Evolutionary conservation across 2,888 invertebrate species (phyloP), one percentile per base, ranked within the genome.

Genomic region (Ectropis crepuscularia): DNA sequence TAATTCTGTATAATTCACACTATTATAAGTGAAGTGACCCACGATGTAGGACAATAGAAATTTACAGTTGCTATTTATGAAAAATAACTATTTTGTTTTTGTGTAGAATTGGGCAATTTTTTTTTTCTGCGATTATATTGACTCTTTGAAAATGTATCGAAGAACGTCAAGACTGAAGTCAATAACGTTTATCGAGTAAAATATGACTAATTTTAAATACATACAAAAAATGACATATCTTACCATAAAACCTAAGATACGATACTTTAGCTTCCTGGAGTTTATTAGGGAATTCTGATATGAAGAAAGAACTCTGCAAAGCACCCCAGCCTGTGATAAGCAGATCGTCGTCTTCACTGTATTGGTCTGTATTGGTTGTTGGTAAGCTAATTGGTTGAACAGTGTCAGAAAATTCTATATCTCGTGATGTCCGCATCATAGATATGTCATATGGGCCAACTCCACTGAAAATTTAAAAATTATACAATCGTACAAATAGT

Each of bases 381-480:
- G 64, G 64, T n/a, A 83, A 0, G 94, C 81, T 68, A 81, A 81
- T 39, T 83, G 81, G 8, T 87, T 88, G 58, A 85, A 88, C 64
- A 47, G 16, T 37, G n/a, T 42, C 2, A 8, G 64, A 60, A 36
- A 47, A 64, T 28, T 59, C 67, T 50, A 93, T 87, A 2, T 87
- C 82, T 5, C 71, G 71, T 39, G 69, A 74, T 12, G 90, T 84
- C 66, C 79, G 83, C 4, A 95, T 81, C 38, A 95, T 76, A 5
- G 94, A 94, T 58, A 95, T 92, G 72, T 95, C 95, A 69, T 94
- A 89, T 16, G 90, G 86, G 7, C 88, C 90, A 38, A 93, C 86
- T 0, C 84, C 89, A 42, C 92, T 91, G 75, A 57, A 83, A 71
- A 54, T 38, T 48, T 36, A 68, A 58, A 55, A 42, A 12, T 16